phyloP scores from a whole-genome alignment of 2,797 vertebrate genomes.

The Sparus aurata region DNA sequence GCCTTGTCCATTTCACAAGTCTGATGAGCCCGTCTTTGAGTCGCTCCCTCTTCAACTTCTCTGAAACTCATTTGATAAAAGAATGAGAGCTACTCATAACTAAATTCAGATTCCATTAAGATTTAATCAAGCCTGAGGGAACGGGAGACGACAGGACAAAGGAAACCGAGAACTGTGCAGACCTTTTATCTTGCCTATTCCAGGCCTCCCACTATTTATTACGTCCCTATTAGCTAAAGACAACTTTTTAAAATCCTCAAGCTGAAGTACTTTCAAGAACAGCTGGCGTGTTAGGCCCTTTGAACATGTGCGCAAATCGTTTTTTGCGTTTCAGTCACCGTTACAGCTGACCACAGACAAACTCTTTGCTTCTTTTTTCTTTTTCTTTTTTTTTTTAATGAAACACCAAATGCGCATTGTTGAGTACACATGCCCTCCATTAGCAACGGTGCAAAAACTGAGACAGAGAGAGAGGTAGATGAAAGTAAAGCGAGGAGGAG shows the following conservation, averaged over 20 bases:
- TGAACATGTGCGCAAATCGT: neutral
- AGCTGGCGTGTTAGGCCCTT: neutral
- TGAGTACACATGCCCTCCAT: conserved; percentile 26
- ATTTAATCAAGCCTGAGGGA: conserved; percentile 51
- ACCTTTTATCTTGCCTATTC: conserved; percentile 14
- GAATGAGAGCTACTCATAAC: conserved; percentile 39
- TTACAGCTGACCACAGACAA: conserved; percentile 23
- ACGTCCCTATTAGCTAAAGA: conserved; percentile 17
- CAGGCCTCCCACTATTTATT: neutral
- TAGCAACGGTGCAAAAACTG: conserved; percentile 28
- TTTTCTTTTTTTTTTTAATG: conserved; percentile 45
- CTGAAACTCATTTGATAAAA: conserved; percentile 34
- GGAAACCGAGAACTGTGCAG: neutral
- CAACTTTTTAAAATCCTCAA: neutral
- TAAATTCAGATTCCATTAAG: conserved; percentile 44
- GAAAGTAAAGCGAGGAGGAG: conserved; percentile 20
- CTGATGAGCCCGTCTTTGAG: conserved; percentile 17
- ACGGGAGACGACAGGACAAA: conserved; percentile 8
- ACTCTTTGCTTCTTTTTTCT: conserved; percentile 11
- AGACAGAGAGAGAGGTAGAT: conserved; percentile 39
- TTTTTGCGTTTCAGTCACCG: neutral
- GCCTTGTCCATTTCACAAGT: neutral
- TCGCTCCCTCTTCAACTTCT: neutral
- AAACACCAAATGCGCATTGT: conserved; percentile 50
- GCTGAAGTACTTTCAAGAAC: neutral